A percentile compares a stretch with the other conserved stretches of the same genome.
Conservation (phyloP, 2,797 vertebrate species). For the Silurus lanzhouensis region DNA sequence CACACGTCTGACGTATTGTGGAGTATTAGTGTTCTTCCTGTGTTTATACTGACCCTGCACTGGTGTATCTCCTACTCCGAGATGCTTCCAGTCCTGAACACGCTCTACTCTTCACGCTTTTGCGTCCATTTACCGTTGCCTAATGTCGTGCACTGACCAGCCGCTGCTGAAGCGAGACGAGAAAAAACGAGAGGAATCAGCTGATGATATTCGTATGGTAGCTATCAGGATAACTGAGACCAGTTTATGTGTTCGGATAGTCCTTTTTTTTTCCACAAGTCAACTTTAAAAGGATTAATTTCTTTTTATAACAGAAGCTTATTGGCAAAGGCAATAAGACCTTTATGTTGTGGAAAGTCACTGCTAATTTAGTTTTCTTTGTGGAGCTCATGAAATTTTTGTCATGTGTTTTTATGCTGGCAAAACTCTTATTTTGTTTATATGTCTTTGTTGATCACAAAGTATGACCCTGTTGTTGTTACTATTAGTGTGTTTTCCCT, state of each 20-base stretch:
- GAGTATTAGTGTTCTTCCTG: constrained; percentile 24
- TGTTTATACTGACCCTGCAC: constrained; percentile 24
- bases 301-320: constrained; percentile 41
- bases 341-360: constrained; percentile 40
- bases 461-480: constrained; percentile 11
- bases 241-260: constrained; percentile 83
- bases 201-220: constrained; percentile 70
- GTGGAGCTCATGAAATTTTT: constrained; percentile 38
- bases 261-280: constrained; percentile 64
- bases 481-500: background rate
- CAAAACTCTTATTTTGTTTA: constrained; percentile 26
- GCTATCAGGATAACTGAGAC: constrained; percentile 68
- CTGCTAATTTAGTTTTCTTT: constrained; percentile 34
- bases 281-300: constrained; percentile 16
- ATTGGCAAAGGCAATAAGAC: constrained; percentile 59
- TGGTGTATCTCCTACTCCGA: constrained; percentile 15
- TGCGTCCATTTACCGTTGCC: constrained; percentile 66
- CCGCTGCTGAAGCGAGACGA: constrained; percentile 58
- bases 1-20: constrained; percentile 1
- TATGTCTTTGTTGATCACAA: constrained; percentile 46
- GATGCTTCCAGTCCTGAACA: constrained; percentile 14
- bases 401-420: constrained; percentile 26
- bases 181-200: constrained; percentile 21
- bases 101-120: background rate
- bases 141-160: constrained; percentile 82